Percentiles rank a stretch among this genome's conserved stretches.
phyloP scores from a whole-genome alignment of 2,888 invertebrate genomes.

The Kuschelorhynchus macadamiae region DNA sequence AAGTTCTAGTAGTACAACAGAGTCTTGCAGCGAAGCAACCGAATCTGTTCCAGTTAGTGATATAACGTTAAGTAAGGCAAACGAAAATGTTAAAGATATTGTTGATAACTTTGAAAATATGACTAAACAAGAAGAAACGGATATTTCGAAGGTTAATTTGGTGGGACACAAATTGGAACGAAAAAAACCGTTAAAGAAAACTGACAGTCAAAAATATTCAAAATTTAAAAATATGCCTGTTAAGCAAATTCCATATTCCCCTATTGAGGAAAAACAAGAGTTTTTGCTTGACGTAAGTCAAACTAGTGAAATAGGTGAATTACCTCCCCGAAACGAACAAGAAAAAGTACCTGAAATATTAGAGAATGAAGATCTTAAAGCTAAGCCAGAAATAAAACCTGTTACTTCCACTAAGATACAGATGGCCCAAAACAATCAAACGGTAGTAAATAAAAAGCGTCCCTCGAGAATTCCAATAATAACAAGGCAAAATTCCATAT shows the following conservation, averaged over 20 bases:
- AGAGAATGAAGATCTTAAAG: neutral
- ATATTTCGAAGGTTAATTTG: slow-evolving; percentile 2
- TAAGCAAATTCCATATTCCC: slow-evolving; percentile 35
- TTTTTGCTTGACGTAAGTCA: slow-evolving; percentile 5
- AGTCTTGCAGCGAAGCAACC: slow-evolving; percentile 56
- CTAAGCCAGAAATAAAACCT: slow-evolving; percentile 28
- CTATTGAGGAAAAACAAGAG: slow-evolving; percentile 45
- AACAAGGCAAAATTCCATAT: slow-evolving; percentile 61
- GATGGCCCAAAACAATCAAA: slow-evolving; percentile 62
- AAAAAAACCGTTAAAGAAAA: slow-evolving; percentile 51
- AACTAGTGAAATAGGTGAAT: neutral
- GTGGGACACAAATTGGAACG: slow-evolving; percentile 48
- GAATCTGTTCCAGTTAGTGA: slow-evolving; percentile 38
- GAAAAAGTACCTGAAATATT: neutral
- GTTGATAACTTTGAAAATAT: slow-evolving; percentile 24
- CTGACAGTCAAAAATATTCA: slow-evolving; percentile 52
- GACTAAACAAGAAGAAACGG: neutral
- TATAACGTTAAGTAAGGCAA: slow-evolving; percentile 6
- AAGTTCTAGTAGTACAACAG: slow-evolving; percentile 57
- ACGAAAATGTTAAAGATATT: slow-evolving; percentile 27
- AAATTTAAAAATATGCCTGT: slow-evolving; percentile 51
- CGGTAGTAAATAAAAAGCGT: slow-evolving; percentile 56
- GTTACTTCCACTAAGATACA: slow-evolving; percentile 61
- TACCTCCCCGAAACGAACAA: neutral
- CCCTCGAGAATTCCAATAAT: slow-evolving; percentile 66